phyloP scores from a whole-genome alignment of 2,113 vertebrate species.

The Eublepharis macularius region DNA sequence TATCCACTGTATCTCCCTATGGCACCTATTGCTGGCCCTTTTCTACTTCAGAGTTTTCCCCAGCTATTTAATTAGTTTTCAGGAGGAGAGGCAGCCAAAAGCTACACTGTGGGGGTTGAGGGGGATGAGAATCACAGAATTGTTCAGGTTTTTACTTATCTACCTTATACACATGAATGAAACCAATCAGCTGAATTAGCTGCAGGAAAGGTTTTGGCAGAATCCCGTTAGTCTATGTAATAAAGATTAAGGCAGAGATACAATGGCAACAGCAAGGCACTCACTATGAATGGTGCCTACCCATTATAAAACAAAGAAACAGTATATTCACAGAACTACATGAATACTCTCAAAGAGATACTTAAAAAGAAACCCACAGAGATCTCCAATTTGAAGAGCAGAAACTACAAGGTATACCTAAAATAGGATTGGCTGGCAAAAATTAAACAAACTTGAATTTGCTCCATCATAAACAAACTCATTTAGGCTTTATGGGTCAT shows the following conservation, averaged over 20 bases:
- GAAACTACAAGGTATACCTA: not conserved
- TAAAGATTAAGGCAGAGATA: slow-evolving; percentile 18
- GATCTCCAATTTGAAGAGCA: not conserved
- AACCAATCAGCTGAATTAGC: not conserved
- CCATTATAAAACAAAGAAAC: not conserved
- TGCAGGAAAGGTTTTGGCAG: not conserved
- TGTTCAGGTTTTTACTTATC: too few relatives aligned
- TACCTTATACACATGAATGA: not conserved
- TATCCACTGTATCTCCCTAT: not conserved
- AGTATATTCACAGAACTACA: not conserved
- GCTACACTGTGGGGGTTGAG: not conserved
- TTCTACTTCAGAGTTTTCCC: not conserved
- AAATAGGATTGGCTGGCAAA: not conserved
- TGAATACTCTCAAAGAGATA: not conserved
- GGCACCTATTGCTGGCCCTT: not conserved
- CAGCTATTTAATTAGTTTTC: not conserved
- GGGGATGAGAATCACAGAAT: not conserved
- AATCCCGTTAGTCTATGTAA: not conserved
- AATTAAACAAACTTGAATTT: not conserved
- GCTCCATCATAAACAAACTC: not conserved
- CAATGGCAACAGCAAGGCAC: not conserved
- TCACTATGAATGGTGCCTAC: not conserved
- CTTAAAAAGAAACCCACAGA: slow-evolving; percentile 27
- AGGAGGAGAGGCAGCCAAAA: not conserved
- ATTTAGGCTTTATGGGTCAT: not conserved